Base-by-base conservation (phyloP, 2,888 invertebrate species). In the Subacronicta megacephala region DNA sequence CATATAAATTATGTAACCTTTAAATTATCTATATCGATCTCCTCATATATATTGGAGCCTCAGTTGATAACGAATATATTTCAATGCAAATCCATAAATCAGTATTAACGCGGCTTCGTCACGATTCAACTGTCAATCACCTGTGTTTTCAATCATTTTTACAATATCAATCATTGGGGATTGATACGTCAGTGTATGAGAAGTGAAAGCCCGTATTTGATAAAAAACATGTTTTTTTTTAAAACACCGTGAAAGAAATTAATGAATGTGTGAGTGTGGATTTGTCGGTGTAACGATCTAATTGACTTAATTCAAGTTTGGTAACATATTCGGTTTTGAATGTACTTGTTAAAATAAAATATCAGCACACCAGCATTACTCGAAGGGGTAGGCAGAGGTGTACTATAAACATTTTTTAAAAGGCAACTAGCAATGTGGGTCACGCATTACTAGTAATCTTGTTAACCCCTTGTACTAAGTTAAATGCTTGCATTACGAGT, bases 121-220 rank as follows among this genome's bases (percentile, higher is more conserved):
- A 64, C 53, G 68, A 66, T 57, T 57, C 65, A 58, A 16, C 57
- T 72, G 75, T 72, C 73, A 75, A 68, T 74, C 65, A 59, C 40
- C 23, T 45, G n/a, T 53, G 43, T 72, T 75, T 64, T 59, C 68
- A 74, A 75, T 74, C 68, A 68, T 47, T 47, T 20, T 45, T 42
- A 64, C 50, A 54, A 49, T 49, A 70, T 72, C 75, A 70, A 74
- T 72, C 72, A 70, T 53, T 33, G 41, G 20, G 59, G 51, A 55
- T 65, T 69, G 59, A 43, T 56, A 42, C 17, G 47, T 17, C 37
- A 45, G 47, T 26, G 54, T 26, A 17, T 43, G 29, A 7, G 15
- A 38, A 44, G 4, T 37, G 54, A 42, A 50, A 40, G 9, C 23
- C 13, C 31, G n/a, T 13, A 46, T 18, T 16, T 52, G 38, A 44